Evolutionary conservation across 2,888 invertebrate species (phyloP), one percentile per base, ranked within the genome.

Genomic region (Drosophila macrospina): DNA sequence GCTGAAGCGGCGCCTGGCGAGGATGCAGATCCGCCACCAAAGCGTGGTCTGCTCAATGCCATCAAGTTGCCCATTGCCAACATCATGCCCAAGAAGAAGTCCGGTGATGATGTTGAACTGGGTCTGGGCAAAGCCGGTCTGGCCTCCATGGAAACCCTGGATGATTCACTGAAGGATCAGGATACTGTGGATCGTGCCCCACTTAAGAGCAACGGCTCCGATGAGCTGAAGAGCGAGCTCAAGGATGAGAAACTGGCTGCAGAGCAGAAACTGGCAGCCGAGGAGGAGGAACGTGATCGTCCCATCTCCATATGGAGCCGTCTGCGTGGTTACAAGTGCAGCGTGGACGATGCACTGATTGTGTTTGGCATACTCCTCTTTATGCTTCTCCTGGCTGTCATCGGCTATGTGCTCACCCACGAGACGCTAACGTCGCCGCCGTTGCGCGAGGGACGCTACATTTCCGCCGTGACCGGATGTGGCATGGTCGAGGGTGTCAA

Each of bases 111-210:
- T 89, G 90, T 93, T 30, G 93, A 94, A 62, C 91, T 93, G 48
- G 94, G 93, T 61, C 89, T 93, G 56, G 93, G 94, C 65, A 94
- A 94, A 77, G 96, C 96, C 5, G 95, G 96, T 16, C 93, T 97
- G 52, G 96, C 97, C 1, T 96, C 96, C 5, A 95, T 96, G 94
- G 97, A 97, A 91, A 96, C 96, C 0, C 92, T 96, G 44, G 96
- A 96, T 88, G 96, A 96, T 80, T 95, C 95, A 76, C 91, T 93
- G 15, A 93, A 94, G 57, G 94, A 94, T 76, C 94, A 94, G 13
- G 95, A 95, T 59, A 94, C 94, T 67, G 93, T 92, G 2, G 93
- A 93, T 69, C 89, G 90, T 61, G 91, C 91, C 0, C 94, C 90
- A 1, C 81, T 91, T 2, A 91, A 91, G 39, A 91, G 90, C 54